Base-by-base conservation (phyloP, 2,113 vertebrate genomes). In the Passer domesticus region DNA sequence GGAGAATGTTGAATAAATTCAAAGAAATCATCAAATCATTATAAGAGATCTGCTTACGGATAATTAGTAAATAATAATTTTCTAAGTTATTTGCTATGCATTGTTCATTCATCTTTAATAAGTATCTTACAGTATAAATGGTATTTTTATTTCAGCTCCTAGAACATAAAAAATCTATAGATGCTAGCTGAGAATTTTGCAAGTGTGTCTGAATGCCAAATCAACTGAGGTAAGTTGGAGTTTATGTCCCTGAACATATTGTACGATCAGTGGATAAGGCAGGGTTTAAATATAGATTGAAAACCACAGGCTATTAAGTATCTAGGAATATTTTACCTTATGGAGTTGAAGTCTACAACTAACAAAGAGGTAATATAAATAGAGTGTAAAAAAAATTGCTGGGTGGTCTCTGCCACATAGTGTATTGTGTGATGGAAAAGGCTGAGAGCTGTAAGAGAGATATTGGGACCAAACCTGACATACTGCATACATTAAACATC, bases 171-270 rank as follows among this genome's bases (percentile, higher is more conserved):
- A 92, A 80, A 37, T 66, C 20, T 43, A 37, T 92, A 86, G 86
- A 95, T 94, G 75, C 78, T 73, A 94, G 68, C 53, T 94, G 81
- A 79, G 78, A 75, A 44, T 87, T 89, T 90, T 81, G 87, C 83
- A 75, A 91, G 89, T 3, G 0, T 83, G 90, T 59, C 78, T 89
- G 89, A 93, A 81, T 87, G 82, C 84, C 5, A 9, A 94, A 94
- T 84, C 93, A 91, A 66, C 84, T 62, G 62, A 92, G 59, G 69
- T 94, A 96, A 91, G 84, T 66, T 95, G 72, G 79, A 96, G 90
- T 97, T 97, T 96, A 94, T 94, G 82, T 92, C 70, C 87, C 93
- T 97, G 95, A 96, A 95, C 94, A 72, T 95, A 89, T 72, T 95
- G 92, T 95, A 90, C 1, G 2, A 94, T 90, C 89, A 74, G 90